A percentile compares a stretch with the other conserved stretches of the same genome.
phyloP scores from a whole-genome alignment of 2,888 invertebrate genomes.

The Blera fallax region DNA sequence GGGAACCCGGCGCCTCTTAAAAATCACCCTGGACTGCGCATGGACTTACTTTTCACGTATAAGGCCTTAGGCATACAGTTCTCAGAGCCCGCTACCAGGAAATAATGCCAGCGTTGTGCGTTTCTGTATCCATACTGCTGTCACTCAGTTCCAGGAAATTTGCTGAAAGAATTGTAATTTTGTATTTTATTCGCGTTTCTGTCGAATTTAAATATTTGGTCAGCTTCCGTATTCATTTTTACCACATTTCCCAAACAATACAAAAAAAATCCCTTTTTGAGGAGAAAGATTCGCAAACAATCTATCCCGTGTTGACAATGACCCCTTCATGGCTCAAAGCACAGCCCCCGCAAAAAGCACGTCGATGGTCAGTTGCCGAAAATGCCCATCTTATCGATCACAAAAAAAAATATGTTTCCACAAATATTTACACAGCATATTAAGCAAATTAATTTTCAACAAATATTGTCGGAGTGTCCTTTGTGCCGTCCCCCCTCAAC shows the following conservation, averaged over 20 bases:
- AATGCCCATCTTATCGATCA: not conserved
- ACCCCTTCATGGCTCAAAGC: not conserved
- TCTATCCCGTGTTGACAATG: not conserved
- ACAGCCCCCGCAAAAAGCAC: not conserved
- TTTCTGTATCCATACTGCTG: too few species aligned
- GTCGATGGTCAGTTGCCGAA: not conserved
- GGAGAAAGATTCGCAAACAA: not conserved
- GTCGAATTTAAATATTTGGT: too few species aligned
- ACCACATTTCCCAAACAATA: not conserved
- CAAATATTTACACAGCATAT: conserved; percentile 58
- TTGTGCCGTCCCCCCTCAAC: conserved; percentile 12
- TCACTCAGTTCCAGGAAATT: too few species aligned
- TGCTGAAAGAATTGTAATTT: too few species aligned
- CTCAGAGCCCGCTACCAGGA: too few species aligned
- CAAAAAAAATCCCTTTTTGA: not conserved
- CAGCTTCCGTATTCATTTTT: not conserved
- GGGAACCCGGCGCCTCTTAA: too few species aligned
- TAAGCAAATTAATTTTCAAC: conserved; percentile 66
- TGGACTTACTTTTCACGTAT: too few species aligned
- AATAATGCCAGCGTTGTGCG: too few species aligned
- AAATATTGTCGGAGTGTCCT: conserved; percentile 58
- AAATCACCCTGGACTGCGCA: too few species aligned
- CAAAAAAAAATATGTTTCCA: not conserved
- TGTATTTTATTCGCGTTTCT: too few species aligned
- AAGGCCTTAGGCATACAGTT: too few species aligned